A percentile compares a stretch with the other conserved stretches of the same genome.
phyloP scores from a whole-genome alignment of 2,113 vertebrate species.

The Ammodytes marinus region DNA sequence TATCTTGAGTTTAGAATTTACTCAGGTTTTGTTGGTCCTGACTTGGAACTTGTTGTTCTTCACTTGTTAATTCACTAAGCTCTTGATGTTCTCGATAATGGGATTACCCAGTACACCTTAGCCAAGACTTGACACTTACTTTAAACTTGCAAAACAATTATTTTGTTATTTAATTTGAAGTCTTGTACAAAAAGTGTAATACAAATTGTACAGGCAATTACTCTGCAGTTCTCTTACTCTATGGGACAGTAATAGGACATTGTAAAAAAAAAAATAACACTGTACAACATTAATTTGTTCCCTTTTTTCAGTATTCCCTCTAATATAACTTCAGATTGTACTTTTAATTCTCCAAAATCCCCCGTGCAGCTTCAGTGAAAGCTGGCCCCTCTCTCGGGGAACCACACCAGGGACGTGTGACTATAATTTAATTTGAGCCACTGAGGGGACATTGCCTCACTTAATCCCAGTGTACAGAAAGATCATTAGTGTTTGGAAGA shows the following conservation, averaged over 20 bases:
- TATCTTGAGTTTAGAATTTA: too few relatives aligned
- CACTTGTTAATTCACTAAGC: too few relatives aligned
- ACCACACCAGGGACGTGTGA: conserved; percentile 42
- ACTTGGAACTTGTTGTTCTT: too few relatives aligned
- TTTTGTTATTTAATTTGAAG: too few relatives aligned
- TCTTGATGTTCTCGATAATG: too few relatives aligned
- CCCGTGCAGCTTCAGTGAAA: conserved; percentile 18
- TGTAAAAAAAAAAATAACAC: not conserved
- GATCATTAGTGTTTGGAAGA: conserved; percentile 63
- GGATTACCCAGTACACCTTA: not conserved
- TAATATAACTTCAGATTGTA: conserved; percentile 19
- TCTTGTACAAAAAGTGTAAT: too few relatives aligned
- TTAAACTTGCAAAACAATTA: not conserved
- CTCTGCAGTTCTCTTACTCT: not conserved
- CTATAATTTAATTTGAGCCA: conserved; percentile 68
- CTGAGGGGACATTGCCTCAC: conserved; percentile 58
- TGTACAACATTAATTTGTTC: not conserved
- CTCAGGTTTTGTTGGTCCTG: too few relatives aligned
- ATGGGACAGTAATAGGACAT: too few relatives aligned
- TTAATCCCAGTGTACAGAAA: conserved; percentile 66
- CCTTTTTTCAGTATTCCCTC: conserved; percentile 14
- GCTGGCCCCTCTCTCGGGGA: conserved; percentile 18
- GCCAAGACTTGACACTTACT: not conserved
- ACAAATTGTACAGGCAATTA: too few relatives aligned
- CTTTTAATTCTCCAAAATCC: not conserved